Base-by-base conservation (phyloP, 2,113 vertebrate genomes). In the Lophotis ruficrista region DNA sequence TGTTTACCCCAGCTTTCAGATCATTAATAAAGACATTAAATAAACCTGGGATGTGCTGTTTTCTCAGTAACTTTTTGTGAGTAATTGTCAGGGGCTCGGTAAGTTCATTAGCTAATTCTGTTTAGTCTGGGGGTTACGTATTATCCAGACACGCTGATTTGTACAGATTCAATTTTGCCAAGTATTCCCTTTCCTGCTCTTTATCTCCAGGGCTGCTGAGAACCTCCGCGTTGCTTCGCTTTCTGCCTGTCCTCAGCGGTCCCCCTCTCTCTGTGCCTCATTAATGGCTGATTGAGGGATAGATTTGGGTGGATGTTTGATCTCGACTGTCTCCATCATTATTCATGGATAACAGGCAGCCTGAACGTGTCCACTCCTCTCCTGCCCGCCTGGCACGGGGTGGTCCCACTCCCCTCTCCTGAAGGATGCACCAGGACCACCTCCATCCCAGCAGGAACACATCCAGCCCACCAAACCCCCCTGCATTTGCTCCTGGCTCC, bases 1-100 rank as follows among this genome's bases (percentile, higher is more conserved):
- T 98, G 95, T 97, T 98, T 98, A 97, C 94, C 87, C 95, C 96
- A 94, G 94, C 97, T 97, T 97, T 94, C 83, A 97, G 95, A 96
- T 98, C 92, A 76, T 97, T 98, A 97, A 97, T 97, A 97, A 97
- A 98, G 97, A 93, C 89, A 96, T 96, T 97, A 95, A 97, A 93
- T 91, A 96, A 95, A 97, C 83, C 94, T 92, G 83, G 84, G 83
- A 80, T 72, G 82, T 8, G 21, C 69, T 6, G 3, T 48, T 89
- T 93, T 91, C 94, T 94, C 87, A 50, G 85, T 76, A 91, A 91
- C 68, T 95, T 95, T 93, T 95, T 89, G 87, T 91, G 93, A 95
- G 79, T 60, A 85, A 89, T 90, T 96, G 82, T 93, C 92, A 93
- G 80, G 72, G 84, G 92, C 93, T 93, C 3, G 0, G 38, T 96